A percentile compares a stretch with the other conserved stretches of the same genome.
phyloP scores from a whole-genome alignment of 2,797 vertebrate species.

The Sebastes dallii region DNA sequence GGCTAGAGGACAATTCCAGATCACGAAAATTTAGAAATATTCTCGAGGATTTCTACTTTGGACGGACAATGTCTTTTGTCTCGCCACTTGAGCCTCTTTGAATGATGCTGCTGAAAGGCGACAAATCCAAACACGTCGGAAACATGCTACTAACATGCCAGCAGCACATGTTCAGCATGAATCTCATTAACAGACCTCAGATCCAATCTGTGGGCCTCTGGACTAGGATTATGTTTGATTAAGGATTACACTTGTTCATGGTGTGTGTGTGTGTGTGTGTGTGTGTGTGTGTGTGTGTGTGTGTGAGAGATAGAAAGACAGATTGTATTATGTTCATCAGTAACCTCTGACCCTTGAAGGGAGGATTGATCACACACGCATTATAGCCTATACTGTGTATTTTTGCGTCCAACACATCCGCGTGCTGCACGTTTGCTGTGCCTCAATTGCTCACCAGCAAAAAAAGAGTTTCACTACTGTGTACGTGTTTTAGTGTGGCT shows the following conservation, averaged over 20 bases:
- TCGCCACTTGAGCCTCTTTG: neutral
- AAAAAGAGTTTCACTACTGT: neutral
- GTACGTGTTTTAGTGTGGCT: neutral
- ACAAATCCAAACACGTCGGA: neutral
- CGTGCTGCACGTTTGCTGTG: neutral
- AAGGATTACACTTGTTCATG: conserved; percentile 9
- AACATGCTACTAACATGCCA: conserved; percentile 5
- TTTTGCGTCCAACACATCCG: neutral
- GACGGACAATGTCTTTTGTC: neutral
- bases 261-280: neutral
- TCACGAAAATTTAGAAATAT: neutral
- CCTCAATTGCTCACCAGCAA: neutral
- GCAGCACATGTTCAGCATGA: neutral
- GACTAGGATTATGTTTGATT: conserved; percentile 41
- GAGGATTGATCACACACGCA: neutral
- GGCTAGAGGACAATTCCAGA: neutral
- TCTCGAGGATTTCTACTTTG: neutral
- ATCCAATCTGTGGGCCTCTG: conserved; percentile 34
- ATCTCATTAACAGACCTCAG: conserved; percentile 32
- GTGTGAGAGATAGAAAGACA: neutral
- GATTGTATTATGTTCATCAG: neutral
- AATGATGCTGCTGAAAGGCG: neutral
- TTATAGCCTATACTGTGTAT: neutral
- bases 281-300: neutral
- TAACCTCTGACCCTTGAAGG: conserved; percentile 7